Base-by-base conservation (phyloP, 2,797 vertebrate genomes). In the Diplodus sargus region DNA sequence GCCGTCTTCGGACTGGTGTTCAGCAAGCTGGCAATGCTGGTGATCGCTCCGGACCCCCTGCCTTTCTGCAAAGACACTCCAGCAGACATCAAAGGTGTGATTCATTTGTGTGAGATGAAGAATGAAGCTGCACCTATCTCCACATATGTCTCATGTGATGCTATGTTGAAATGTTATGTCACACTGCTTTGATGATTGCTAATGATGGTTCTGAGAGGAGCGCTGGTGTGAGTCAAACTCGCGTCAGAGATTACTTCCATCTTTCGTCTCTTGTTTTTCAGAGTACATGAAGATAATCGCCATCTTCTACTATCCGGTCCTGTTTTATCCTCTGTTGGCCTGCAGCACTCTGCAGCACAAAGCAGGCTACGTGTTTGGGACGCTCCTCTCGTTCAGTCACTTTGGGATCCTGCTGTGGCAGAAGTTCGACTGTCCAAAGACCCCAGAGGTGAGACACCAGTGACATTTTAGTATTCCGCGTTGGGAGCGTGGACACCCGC, bases 311-410 rank as follows among this genome's bases (percentile, higher is more conserved):
- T 99, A 97, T 45, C 96, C 97, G 0, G 83, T 94, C 45, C 95
- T 99, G 76, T 99, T 97, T 86, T 99, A 97, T 71, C 97, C 98
- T 1, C 94, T 99, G 90, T 42, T 97, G 1, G 94, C 96, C 43
- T 98, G 97, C 34, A 94, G 96, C 42, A 94, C 94, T 0, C 65
- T 96, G 62, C 91, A 94, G 52, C 95, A 91, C 45, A 92, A 85
- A 82, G 81, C 88, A 0, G 94, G 97, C 6, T 96, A 96, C 62
- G 89, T 96, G 1, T 69, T 96, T 0, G 98, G 98, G 23, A 89
- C 93, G 13, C 73, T 96, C 0, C 95, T 99, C 4, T 97, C 98
- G 82, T 97, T 97, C 95, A 91, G 91, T 48, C 97, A 99, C 89
- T 95, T 97, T 0, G 91, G 92, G 3, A 87, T 97, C 57, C 94